Evolutionary conservation across 2,113 vertebrate species (phyloP).

Genomic region (Prinia subflava): DNA sequence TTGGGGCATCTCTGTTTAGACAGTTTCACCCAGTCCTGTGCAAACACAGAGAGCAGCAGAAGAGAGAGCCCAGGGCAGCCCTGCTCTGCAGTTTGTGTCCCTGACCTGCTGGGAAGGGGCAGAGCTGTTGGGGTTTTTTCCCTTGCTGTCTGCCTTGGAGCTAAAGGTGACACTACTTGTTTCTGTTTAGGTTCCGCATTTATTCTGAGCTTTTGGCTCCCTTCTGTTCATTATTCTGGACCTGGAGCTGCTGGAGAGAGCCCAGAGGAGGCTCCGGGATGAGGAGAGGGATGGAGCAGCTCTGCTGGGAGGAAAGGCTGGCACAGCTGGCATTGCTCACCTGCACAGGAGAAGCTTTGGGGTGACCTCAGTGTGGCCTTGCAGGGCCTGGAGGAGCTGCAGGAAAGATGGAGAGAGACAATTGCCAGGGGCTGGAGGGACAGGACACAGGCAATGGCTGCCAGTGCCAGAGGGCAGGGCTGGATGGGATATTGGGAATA

Average conservation of each 20-base stretch:
- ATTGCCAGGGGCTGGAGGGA: background rate
- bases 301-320: background rate
- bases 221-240: background rate
- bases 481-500: background rate
- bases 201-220: background rate
- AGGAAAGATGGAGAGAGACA: background rate
- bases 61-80: background rate
- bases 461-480: background rate
- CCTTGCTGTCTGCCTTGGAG: background rate
- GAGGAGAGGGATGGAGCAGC: background rate
- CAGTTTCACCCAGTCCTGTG: background rate
- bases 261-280: background rate
- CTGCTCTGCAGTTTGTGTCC: background rate
- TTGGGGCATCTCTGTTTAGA: background rate
- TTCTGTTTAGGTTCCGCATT: background rate
- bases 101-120: background rate
- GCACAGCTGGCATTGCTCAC: background rate
- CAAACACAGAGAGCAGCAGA: background rate
- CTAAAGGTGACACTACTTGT: constrained; percentile 14
- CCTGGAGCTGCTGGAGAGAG: background rate
- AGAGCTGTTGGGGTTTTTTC: background rate
- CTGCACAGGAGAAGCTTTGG: background rate
- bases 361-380: background rate
- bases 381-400: background rate
- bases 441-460: background rate